Percentiles rank a stretch among this genome's conserved stretches.
Evolutionary conservation across 2,888 invertebrate species (phyloP).

Genomic region (Cheilosia variabilis): DNA sequence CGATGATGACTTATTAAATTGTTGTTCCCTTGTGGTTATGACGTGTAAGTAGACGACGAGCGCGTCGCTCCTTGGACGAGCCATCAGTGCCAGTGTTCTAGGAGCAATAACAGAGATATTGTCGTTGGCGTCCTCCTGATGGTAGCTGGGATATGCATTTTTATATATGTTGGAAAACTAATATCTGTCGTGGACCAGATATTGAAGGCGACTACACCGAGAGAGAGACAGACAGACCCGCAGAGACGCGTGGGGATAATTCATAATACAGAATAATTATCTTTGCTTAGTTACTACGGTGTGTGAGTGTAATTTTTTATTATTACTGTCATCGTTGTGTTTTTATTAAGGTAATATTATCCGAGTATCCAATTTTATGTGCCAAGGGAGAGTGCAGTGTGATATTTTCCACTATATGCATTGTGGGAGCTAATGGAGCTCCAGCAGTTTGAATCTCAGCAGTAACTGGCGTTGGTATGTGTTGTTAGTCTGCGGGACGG

Average conservation of each 20-base stretch:
- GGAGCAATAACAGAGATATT: constrained; percentile 40
- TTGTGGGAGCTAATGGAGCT: constrained; percentile 41
- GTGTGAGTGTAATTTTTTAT: constrained; percentile 66
- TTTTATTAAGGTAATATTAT: constrained; percentile 59
- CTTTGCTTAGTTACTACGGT: constrained; percentile 44
- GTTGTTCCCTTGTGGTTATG: constrained; percentile 68
- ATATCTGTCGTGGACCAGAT: constrained; percentile 52
- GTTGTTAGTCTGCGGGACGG: neutral
- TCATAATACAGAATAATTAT: constrained; percentile 70
- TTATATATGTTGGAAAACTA: constrained; percentile 35
- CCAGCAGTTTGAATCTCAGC: constrained; percentile 23
- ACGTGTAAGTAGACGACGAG: constrained; percentile 63
- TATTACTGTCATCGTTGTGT: constrained; percentile 59
- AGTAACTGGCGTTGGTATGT: constrained; percentile 9
- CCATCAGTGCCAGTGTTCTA: constrained; percentile 21
- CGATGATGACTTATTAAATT: constrained; percentile 74
- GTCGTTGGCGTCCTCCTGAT: constrained; percentile 10
- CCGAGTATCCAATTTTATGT: constrained; percentile 41
- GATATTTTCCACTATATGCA: constrained; percentile 37
- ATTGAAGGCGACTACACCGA: constrained; percentile 24
- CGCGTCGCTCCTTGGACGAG: constrained; percentile 41
- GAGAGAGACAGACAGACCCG: neutral
- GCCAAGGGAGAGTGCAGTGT: constrained; percentile 5
- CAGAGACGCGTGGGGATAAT: constrained; percentile 49
- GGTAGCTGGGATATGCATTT: constrained; percentile 17